Base-by-base conservation (phyloP, 2,113 vertebrate species). In the Corydoras maculifer region DNA sequence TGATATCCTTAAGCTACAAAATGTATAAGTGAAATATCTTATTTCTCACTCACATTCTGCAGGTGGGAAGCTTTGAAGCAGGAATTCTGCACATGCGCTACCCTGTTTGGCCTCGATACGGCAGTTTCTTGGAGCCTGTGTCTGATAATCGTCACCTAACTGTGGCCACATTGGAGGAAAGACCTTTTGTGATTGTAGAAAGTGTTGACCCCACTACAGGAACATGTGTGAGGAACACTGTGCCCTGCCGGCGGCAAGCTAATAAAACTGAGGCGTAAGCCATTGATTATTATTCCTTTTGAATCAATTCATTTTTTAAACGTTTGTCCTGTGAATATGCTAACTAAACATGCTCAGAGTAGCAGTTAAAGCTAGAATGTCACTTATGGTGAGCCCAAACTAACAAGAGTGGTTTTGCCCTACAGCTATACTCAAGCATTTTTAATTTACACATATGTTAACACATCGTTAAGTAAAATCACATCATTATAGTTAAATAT, bases 181-280 rank as follows among this genome's bases (percentile, higher is more conserved):
- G 93, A 63, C 96, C 97, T 60, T 99, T 99, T 0, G 96, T 99
- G 80, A 97, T 98, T 0, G 97, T 99, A 65, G 96, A 98, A 87
- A 93, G 92, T 65, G 96, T 94, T 0, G 95, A 98, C 78, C 90
- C 95, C 0, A 88, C 86, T 77, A 95, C 94, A 0, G 96, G 97
- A 0, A 94, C 94, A 11, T 99, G 97, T 0, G 93, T 98, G 11
- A 92, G 95, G 78, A 99, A 96, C 87, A 99, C 97, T 0, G 97
- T 98, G 78, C 97, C 97, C 69, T 98, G 96, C 81, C 92, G 96
- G 73, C 92, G 94, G 68, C 97, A 98, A 77, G 90, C 89, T 84
- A 99, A 98, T 81, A 86, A 82, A 69, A 93, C 92, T 0, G 91
- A 91, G 63, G 92, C 91, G 96, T 99, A 85, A 74, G 58, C 9